phyloP scores from a whole-genome alignment of 2,888 invertebrate genomes.

The Neelides folsomi region DNA sequence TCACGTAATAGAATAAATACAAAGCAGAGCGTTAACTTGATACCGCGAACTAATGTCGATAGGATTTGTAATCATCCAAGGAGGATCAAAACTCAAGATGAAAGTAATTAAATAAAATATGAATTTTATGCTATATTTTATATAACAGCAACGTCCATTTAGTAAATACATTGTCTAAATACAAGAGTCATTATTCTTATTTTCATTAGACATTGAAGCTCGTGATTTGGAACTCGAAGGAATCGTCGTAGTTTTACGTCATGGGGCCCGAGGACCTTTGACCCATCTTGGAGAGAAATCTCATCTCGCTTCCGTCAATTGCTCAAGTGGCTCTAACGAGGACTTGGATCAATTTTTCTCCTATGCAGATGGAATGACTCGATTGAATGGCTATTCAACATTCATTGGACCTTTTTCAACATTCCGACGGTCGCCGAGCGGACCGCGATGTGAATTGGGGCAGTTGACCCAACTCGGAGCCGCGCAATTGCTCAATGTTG shows the following conservation, averaged over 20 bases:
- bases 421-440: conserved; percentile 60
- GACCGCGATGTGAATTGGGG: conserved; percentile 62
- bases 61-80: conserved; percentile 56
- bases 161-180: too few species aligned
- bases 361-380: conserved; percentile 26
- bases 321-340: conserved; percentile 41
- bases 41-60: conserved; percentile 7
- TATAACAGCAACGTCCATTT: too few species aligned
- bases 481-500: conserved; percentile 66
- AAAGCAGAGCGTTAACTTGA: not conserved
- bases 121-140: too few species aligned
- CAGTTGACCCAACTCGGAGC: conserved; percentile 71
- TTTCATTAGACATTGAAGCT: conserved; percentile 42
- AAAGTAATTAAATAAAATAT: too few species aligned
- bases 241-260: conserved; percentile 62
- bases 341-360: conserved; percentile 36
- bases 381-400: conserved; percentile 50
- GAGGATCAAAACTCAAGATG: conserved; percentile 54
- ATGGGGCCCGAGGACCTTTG: conserved; percentile 79
- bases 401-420: conserved; percentile 69
- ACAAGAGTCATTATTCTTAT: too few species aligned
- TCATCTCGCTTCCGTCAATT: conserved; percentile 60
- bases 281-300: conserved; percentile 54
- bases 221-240: conserved; percentile 55
- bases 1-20: not conserved